Conservation (phyloP, 2,888 invertebrate genomes). For the Apotomis capreana region DNA sequence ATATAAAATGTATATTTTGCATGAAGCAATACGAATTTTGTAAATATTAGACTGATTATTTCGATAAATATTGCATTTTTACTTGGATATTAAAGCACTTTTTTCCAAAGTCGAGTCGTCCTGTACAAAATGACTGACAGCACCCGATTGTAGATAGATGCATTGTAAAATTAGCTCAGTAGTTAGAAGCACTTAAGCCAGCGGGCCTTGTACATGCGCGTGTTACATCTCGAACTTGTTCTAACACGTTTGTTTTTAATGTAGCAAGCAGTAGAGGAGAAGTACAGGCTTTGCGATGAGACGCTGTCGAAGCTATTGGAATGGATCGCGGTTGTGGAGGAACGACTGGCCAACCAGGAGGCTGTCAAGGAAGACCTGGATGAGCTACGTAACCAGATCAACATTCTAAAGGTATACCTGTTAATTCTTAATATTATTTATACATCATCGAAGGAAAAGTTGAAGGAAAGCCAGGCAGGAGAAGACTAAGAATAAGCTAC, state of each 20-base stretch:
- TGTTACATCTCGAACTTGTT: slow-evolving; percentile 42
- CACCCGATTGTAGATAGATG: slow-evolving; percentile 58
- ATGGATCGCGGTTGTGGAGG: slow-evolving; percentile 94
- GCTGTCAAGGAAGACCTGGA: slow-evolving; percentile 94
- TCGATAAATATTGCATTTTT: slow-evolving; percentile 32
- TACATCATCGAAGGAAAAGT: no score
- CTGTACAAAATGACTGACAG: slow-evolving; percentile 46
- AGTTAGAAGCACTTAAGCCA: slow-evolving; percentile 48
- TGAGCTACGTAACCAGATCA: slow-evolving; percentile 94
- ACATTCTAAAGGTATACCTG: slow-evolving; percentile 89
- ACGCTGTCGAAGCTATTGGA: slow-evolving; percentile 91
- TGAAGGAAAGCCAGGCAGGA: no score
- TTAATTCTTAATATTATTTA: not conserved
- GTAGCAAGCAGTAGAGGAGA: slow-evolving; percentile 97
- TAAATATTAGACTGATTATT: slow-evolving; percentile 43
- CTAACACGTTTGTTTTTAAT: slow-evolving; percentile 55
- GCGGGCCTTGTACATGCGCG: slow-evolving; percentile 48
- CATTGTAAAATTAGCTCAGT: slow-evolving; percentile 55
- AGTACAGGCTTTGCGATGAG: slow-evolving; percentile 95
- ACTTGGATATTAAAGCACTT: slow-evolving; percentile 39
- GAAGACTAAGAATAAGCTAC: no score
- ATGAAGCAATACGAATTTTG: slow-evolving; percentile 42
- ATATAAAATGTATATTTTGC: slow-evolving; percentile 35
- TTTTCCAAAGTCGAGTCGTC: slow-evolving; percentile 43
- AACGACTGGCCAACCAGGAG: slow-evolving; percentile 92